A percentile compares a stretch with the other conserved stretches of the same genome.
These are phyloP conservation scores for Mallotus villosus DNA, from an alignment of 2,797 vertebrate genomes.

Conservation along the genomic window DNA sequence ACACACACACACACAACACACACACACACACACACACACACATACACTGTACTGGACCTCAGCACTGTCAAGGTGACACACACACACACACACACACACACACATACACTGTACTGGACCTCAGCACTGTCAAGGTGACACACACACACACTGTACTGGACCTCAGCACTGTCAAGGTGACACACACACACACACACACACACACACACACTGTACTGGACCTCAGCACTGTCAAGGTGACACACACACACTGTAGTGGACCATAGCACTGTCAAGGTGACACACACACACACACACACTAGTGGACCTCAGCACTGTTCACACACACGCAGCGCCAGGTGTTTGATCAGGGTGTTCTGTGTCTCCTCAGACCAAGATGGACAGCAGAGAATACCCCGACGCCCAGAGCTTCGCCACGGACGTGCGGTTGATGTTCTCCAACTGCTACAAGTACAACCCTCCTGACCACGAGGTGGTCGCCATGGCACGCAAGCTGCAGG, in stretches of 20 bases:
- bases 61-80: no score
- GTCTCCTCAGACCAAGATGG: conserved; percentile 92
- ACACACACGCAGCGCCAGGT: background rate
- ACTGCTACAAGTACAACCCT: conserved; percentile 98
- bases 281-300: no score
- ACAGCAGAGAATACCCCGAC: conserved; percentile 88
- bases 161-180: no score
- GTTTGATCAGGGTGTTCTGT: background rate
- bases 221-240: no score
- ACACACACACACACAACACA: conserved; percentile 5
- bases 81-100: background rate
- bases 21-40: no score
- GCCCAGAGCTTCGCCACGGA: conserved; percentile 94
- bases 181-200: no score
- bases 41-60: no score
- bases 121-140: conserved; percentile 91
- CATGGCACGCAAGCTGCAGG: conserved; percentile 80
- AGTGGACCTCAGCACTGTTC: no score
- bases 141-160: no score
- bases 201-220: no score
- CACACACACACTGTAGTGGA: no score
- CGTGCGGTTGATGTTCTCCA: conserved; percentile 98
- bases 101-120: conserved; percentile 77
- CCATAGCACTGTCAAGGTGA: no score
- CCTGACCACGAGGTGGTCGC: conserved; percentile 97